Evolutionary conservation across 2,888 invertebrate species (phyloP).

Genomic region (Bimastos eiseni): DNA sequence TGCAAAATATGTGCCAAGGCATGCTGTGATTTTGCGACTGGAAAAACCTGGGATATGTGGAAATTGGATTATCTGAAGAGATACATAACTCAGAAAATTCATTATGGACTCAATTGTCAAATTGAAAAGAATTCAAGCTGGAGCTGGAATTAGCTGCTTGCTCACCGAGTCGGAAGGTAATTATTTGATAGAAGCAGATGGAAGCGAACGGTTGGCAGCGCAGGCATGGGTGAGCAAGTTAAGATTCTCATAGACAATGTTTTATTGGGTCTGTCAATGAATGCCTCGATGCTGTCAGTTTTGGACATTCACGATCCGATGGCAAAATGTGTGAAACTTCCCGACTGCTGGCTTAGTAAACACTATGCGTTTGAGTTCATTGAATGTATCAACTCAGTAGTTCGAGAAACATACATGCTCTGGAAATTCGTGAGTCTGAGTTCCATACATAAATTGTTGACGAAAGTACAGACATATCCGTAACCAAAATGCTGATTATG

Average conservation of each 20-base stretch:
- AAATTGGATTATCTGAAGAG: constrained; percentile 1
- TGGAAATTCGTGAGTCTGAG: not conserved
- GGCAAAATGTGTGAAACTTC: not conserved
- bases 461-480: constrained; percentile 16
- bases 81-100: not conserved
- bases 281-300: constrained; percentile 14
- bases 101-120: not conserved
- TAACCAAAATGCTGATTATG: not conserved
- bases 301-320: not conserved
- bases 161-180: not conserved
- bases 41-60: not conserved
- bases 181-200: not conserved
- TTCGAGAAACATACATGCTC: not conserved
- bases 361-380: not conserved
- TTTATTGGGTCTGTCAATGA: not conserved
- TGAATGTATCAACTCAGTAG: not conserved
- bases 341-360: not conserved
- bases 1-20: not conserved
- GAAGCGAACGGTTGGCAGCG: not conserved
- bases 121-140: not conserved
- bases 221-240: not conserved
- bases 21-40: not conserved
- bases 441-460: not conserved
- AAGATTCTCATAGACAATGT: not conserved
- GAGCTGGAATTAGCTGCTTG: not conserved